These are phyloP conservation scores for Acrocephalus scirpaceus DNA, from an alignment of 2,797 vertebrate species.

Conservation along the genomic window DNA sequence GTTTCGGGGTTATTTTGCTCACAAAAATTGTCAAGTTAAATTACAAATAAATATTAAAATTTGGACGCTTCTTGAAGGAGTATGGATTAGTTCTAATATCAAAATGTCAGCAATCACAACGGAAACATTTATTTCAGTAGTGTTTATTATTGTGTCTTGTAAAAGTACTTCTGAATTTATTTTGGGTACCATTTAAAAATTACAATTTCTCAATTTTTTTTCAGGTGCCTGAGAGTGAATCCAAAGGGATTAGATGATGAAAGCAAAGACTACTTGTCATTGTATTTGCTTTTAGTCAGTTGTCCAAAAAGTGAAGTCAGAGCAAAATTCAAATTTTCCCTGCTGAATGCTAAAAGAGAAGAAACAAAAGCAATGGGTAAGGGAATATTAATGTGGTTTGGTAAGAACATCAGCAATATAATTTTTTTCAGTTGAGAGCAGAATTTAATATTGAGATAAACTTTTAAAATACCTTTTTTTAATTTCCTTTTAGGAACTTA, in stretches of 20 bases:
- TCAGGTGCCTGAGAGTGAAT: constrained; percentile 98
- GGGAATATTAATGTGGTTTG: constrained; percentile 56
- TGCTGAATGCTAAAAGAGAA: constrained; percentile 96
- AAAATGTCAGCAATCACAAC: neutral
- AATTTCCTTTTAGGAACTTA: neutral
- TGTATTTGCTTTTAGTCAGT: constrained; percentile 98
- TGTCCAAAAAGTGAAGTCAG: constrained; percentile 99
- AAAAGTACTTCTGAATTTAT: constrained; percentile 1
- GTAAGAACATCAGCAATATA: neutral
- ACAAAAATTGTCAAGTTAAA: neutral
- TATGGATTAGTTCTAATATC: neutral
- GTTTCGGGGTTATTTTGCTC: neutral
- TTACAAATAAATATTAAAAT: neutral
- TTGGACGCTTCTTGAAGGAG: neutral
- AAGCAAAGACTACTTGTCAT: constrained; percentile 98
- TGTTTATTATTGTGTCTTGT: neutral
- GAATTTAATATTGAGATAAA: neutral
- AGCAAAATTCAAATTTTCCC: constrained; percentile 99
- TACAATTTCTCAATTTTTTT: constrained; percentile 51
- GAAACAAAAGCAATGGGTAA: constrained; percentile 99
- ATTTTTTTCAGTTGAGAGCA: neutral
- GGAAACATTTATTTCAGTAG: neutral
- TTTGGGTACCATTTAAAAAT: neutral
- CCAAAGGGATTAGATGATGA: constrained; percentile 98
- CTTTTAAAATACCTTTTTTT: neutral